These are phyloP conservation scores for Psephotus haematonotus DNA, from an alignment of 2,113 vertebrate genomes.

Conservation along the genomic window DNA sequence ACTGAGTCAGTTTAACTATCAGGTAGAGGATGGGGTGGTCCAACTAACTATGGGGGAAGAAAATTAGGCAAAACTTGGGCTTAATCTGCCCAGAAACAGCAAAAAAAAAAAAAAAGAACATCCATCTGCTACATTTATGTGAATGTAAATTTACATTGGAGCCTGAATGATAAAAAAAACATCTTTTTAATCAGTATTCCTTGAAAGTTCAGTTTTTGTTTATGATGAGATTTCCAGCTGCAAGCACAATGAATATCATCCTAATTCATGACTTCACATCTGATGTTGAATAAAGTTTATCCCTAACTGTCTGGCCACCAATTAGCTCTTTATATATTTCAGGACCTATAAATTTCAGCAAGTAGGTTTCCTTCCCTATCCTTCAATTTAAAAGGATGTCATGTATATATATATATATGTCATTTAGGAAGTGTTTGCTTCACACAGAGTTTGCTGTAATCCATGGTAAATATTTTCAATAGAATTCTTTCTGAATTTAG, in stretches of 20 bases:
- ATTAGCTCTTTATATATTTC: neutral
- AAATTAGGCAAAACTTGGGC: neutral
- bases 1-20: neutral
- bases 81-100: neutral
- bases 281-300: neutral
- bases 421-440: neutral
- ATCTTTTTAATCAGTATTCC: neutral
- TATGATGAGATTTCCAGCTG: neutral
- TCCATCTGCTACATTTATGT: neutral
- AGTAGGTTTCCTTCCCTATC: neutral
- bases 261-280: neutral
- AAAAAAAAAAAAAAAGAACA: neutral
- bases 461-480: neutral
- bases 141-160: neutral
- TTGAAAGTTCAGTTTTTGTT: neutral
- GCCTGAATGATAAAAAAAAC: neutral
- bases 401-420: accelerated
- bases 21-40: neutral
- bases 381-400: neutral
- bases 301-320: neutral
- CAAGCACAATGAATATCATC: neutral
- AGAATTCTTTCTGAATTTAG: neutral
- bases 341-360: neutral
- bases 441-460: neutral
- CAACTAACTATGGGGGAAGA: neutral